Evolutionary conservation across 2,797 vertebrate species (phyloP).

Genomic region (Graptemys geographica): DNA sequence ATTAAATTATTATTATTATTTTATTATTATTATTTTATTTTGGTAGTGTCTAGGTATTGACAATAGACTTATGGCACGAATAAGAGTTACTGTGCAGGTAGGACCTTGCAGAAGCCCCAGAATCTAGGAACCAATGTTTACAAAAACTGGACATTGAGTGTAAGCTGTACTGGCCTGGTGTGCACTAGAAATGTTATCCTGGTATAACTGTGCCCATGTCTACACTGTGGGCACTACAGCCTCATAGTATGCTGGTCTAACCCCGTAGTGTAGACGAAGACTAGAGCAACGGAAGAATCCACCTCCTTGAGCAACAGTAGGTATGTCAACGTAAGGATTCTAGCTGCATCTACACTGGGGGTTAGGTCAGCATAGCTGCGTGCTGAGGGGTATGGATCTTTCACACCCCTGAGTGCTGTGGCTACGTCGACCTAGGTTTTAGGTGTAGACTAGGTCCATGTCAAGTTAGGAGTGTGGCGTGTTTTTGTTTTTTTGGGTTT

Average conservation of each 20-base stretch:
- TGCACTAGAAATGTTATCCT: not conserved
- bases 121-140: not conserved
- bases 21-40: not conserved
- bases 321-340: not conserved
- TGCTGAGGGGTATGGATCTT: not conserved
- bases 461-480: not conserved
- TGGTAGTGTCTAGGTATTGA: not conserved
- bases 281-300: not conserved
- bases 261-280: not conserved
- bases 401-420: not conserved
- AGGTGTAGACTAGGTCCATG: not conserved
- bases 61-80: not conserved
- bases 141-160: not conserved
- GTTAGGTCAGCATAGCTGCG: not conserved
- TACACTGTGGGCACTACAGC: not conserved
- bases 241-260: not conserved
- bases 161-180: not conserved
- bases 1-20: not conserved
- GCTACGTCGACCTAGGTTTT: not conserved
- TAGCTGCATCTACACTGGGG: not conserved
- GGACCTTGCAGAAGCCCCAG: rapidly evolving
- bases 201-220: not conserved
- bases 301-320: not conserved
- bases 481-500: no score
- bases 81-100: not conserved